Conservation (phyloP, 2,113 vertebrate genomes). For the Cranoglanis bouderius region DNA sequence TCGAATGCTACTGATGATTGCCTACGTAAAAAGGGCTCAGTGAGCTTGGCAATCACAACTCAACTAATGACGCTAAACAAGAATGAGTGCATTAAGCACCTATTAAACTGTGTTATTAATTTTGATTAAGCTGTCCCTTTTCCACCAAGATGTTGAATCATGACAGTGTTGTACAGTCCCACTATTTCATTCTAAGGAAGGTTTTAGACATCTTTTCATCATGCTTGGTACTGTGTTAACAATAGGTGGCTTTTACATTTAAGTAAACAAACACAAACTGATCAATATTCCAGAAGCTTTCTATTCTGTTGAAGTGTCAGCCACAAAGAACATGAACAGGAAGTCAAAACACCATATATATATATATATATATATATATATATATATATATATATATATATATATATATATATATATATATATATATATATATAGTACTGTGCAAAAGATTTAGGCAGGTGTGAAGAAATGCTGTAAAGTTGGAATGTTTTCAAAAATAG, state of each 20-base stretch:
- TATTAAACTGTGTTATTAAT: neutral
- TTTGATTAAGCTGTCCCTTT: neutral
- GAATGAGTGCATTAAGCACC: slow-evolving; percentile 44
- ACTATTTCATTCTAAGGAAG: neutral
- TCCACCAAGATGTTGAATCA: neutral
- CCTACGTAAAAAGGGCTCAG: slow-evolving; percentile 45
- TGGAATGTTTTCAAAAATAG: too few relatives aligned
- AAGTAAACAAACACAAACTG: neutral
- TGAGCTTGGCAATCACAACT: slow-evolving; percentile 51
- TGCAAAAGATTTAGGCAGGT: too few relatives aligned
- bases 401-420: too few relatives aligned
- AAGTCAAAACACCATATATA: neutral
- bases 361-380: too few relatives aligned
- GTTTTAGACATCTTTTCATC: neutral
- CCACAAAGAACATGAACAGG: neutral
- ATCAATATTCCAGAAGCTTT: neutral
- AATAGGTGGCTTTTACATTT: neutral
- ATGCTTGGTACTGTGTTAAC: neutral
- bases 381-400: too few relatives aligned
- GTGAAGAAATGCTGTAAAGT: too few relatives aligned
- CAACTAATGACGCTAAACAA: slow-evolving; percentile 58
- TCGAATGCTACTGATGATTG: slow-evolving; percentile 32
- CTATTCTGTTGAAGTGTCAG: neutral
- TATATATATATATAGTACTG: too few relatives aligned
- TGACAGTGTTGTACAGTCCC: neutral